Evolutionary conservation across 2,888 invertebrate species (phyloP).

Genomic region (Leucania comma): DNA sequence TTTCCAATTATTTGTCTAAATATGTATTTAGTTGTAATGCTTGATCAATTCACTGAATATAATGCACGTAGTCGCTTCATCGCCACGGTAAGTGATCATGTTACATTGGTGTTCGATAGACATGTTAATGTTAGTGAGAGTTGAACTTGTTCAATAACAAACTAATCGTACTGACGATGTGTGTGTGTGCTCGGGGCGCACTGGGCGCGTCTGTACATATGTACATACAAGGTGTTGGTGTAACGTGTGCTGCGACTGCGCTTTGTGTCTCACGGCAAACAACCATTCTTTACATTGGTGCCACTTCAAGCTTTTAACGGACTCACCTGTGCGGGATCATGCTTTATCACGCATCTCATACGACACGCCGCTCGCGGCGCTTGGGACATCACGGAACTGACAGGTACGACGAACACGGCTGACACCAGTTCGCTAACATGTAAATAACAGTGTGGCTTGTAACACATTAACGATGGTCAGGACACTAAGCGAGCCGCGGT

Average conservation of each 20-base stretch:
- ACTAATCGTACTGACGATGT: slow-evolving; percentile 66
- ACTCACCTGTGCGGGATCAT: slow-evolving; percentile 71
- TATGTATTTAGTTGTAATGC: slow-evolving; percentile 42
- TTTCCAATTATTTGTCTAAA: slow-evolving; percentile 8
- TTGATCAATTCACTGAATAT: slow-evolving; percentile 73
- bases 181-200: slow-evolving; percentile 22
- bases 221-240: slow-evolving; percentile 73
- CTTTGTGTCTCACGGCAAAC: slow-evolving; percentile 73
- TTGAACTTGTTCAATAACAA: slow-evolving; percentile 61
- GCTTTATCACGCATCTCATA: slow-evolving; percentile 73
- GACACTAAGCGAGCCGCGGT: slow-evolving; percentile 65
- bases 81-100: slow-evolving; percentile 61
- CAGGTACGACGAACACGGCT: slow-evolving; percentile 44
- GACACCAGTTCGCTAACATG: slow-evolving; percentile 60
- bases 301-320: slow-evolving; percentile 68
- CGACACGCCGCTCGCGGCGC: slow-evolving; percentile 38
- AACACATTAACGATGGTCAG: slow-evolving; percentile 65
- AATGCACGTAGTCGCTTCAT: slow-evolving; percentile 71
- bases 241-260: slow-evolving; percentile 72
- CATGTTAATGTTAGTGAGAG: slow-evolving; percentile 19
- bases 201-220: slow-evolving; percentile 41
- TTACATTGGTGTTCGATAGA: slow-evolving; percentile 45
- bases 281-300: slow-evolving; percentile 65
- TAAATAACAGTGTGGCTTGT: slow-evolving; percentile 69
- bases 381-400: slow-evolving; percentile 35